phyloP scores from a whole-genome alignment of 2,113 vertebrate species.

The Oreochromis tanganicae region DNA sequence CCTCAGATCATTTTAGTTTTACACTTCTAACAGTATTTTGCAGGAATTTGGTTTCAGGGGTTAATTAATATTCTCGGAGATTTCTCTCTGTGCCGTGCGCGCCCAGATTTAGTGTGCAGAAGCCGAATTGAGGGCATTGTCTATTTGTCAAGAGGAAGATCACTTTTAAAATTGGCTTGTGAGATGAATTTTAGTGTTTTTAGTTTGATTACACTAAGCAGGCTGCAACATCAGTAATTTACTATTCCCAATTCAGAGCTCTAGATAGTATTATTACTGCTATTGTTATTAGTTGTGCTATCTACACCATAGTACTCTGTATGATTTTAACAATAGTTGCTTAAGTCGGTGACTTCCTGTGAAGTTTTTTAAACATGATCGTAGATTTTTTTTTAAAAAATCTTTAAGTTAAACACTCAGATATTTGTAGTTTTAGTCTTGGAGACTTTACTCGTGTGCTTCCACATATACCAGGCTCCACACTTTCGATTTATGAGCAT shows the following conservation, averaged over 20 bases:
- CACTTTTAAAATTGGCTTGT: constrained; percentile 32
- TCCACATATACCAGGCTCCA: constrained; percentile 7
- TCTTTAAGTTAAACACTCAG: constrained; percentile 7
- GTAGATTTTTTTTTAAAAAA: neutral
- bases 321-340: constrained; percentile 5
- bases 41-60: constrained; percentile 18
- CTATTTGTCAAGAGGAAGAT: constrained; percentile 11
- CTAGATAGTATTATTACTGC: constrained; percentile 7
- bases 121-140: constrained; percentile 26
- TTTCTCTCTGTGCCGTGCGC: constrained; percentile 4
- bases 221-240: constrained; percentile 8
- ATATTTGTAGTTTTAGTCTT: constrained; percentile 16
- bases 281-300: constrained; percentile 22
- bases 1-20: neutral
- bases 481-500: constrained; percentile 1
- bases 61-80: neutral
- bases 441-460: constrained; percentile 13
- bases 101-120: constrained; percentile 7
- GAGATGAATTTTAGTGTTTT: neutral
- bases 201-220: neutral
- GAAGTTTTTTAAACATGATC: constrained; percentile 18
- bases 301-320: constrained; percentile 5
- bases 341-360: constrained; percentile 34
- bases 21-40: neutral
- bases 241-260: constrained; percentile 9